phyloP scores from a whole-genome alignment of 2,888 invertebrate genomes.

The Ommatoiulus sabulosus region DNA sequence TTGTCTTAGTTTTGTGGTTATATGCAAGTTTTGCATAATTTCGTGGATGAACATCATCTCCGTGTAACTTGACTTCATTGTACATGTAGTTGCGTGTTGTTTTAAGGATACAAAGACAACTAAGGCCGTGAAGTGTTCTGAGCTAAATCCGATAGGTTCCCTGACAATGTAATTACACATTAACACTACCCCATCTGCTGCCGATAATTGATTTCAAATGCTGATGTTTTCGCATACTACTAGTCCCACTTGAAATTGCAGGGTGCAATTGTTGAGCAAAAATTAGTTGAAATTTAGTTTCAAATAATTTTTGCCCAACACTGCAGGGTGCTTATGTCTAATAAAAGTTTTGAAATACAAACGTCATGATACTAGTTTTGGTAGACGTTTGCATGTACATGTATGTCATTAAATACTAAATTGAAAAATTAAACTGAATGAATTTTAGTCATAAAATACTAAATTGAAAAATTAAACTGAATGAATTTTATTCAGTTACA shows the following conservation, averaged over 20 bases:
- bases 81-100: too few species aligned
- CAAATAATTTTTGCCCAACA: too few species aligned
- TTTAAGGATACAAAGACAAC: too few species aligned
- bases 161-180: not conserved
- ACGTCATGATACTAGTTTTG: too few species aligned
- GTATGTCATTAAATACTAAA: too few species aligned
- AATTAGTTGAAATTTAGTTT: too few species aligned
- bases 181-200: not conserved
- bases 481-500: too few species aligned
- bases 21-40: not conserved
- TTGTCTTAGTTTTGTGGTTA: not conserved
- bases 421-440: too few species aligned
- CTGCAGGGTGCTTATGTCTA: not conserved
- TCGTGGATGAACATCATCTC: not conserved
- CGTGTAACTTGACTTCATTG: too few species aligned
- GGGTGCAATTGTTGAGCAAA: not conserved
- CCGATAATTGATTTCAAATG: not conserved
- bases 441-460: too few species aligned
- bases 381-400: too few species aligned
- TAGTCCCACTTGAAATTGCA: not conserved
- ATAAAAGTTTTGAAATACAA: not conserved
- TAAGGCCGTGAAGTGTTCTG: not conserved
- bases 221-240: not conserved
- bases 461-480: too few species aligned
- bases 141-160: not conserved